phyloP scores from a whole-genome alignment of 1,140 invertebrate genomes.

The Plectrocnemia conspersa region DNA sequence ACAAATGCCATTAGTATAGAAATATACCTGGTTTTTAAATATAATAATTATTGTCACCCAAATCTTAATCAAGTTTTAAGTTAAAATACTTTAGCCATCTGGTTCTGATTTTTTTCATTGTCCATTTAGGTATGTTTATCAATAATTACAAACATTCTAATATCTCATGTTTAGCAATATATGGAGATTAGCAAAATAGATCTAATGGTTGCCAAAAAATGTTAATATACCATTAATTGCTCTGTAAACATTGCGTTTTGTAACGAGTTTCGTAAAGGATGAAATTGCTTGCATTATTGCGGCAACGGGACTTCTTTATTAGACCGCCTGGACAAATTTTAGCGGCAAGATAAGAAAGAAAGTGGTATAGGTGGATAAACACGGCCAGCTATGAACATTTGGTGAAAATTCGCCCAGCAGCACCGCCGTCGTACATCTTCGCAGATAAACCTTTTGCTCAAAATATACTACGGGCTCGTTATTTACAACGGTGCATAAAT shows the following conservation, averaged over 20 bases:
- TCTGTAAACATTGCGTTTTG: not conserved
- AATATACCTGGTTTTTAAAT: too few relatives aligned
- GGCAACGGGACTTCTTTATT: conserved; percentile 30
- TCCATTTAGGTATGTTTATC: too few relatives aligned
- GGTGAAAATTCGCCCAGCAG: conserved; percentile 19
- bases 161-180: too few relatives aligned
- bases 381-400: conserved; percentile 14
- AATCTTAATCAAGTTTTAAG: too few relatives aligned
- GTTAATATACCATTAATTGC: not conserved
- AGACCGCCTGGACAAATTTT: conserved; percentile 34
- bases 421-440: conserved; percentile 18
- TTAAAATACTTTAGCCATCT: too few relatives aligned
- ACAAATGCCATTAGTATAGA: too few relatives aligned
- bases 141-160: too few relatives aligned
- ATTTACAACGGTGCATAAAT: conserved; percentile 10
- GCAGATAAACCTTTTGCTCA: conserved; percentile 24
- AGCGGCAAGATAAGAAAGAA: conserved; percentile 31
- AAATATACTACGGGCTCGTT: conserved; percentile 10
- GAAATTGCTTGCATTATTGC: conserved; percentile 17
- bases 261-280: conserved; percentile 12
- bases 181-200: too few relatives aligned
- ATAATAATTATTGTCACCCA: too few relatives aligned
- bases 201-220: too few relatives aligned
- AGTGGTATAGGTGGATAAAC: conserved; percentile 1
- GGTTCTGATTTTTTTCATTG: too few relatives aligned